Conservation (phyloP, 2,113 vertebrate genomes). For the Verasper variegatus region DNA sequence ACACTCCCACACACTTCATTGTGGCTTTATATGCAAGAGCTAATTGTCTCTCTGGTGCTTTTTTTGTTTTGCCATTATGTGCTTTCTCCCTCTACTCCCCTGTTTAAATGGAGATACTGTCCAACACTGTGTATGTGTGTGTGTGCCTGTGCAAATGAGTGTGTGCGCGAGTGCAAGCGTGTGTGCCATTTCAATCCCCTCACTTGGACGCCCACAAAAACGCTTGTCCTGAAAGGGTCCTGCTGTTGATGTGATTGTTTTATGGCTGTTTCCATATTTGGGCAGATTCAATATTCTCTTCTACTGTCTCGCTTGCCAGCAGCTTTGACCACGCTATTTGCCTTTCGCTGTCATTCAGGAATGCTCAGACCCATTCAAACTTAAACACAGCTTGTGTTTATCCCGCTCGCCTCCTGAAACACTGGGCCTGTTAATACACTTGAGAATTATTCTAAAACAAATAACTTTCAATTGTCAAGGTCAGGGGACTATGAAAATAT, state of each 20-base stretch:
- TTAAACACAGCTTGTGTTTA: slow-evolving; percentile 75
- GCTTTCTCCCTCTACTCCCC: slow-evolving; percentile 47
- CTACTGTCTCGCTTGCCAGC: slow-evolving; percentile 54
- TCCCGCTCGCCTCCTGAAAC: slow-evolving; percentile 61
- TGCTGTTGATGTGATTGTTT: slow-evolving; percentile 76
- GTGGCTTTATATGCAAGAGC: slow-evolving; percentile 43
- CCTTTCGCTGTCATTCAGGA: slow-evolving; percentile 67
- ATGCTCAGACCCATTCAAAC: slow-evolving; percentile 65
- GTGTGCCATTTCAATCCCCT: slow-evolving; percentile 72
- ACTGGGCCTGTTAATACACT: slow-evolving; percentile 61
- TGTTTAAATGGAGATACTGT: slow-evolving; percentile 73
- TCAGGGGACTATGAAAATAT: slow-evolving; percentile 70
- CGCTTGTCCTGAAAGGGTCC: slow-evolving; percentile 73
- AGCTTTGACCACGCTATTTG: slow-evolving; percentile 69
- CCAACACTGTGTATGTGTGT: slow-evolving; percentile 56
- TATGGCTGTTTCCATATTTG: slow-evolving; percentile 77
- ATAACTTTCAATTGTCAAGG: slow-evolving; percentile 71
- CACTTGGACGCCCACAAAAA: slow-evolving; percentile 73
- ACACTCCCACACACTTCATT: slow-evolving; percentile 32
- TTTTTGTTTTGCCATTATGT: slow-evolving; percentile 66
- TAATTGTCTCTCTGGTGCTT: slow-evolving; percentile 78
- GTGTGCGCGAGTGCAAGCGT: slow-evolving; percentile 26
- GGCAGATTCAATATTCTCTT: slow-evolving; percentile 74
- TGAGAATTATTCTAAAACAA: slow-evolving; percentile 72
- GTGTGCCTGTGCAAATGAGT: slow-evolving; percentile 26